A percentile compares a stretch with the other conserved stretches of the same genome.
Conservation (phyloP, 2,888 invertebrate species). For the Drosophila kokeensis region DNA sequence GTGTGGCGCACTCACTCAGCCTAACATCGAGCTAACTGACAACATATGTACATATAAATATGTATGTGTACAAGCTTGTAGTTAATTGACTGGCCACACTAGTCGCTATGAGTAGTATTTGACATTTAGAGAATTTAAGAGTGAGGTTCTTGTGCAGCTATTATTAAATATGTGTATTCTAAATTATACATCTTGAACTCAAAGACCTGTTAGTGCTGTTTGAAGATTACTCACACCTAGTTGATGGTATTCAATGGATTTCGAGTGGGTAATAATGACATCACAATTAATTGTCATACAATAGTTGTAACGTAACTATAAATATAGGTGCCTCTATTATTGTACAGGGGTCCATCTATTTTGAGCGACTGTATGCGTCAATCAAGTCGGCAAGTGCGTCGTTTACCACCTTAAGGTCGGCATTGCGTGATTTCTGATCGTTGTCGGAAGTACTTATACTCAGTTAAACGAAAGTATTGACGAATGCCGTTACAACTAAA, state of each 20-base stretch:
- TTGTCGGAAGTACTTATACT: slow-evolving; percentile 3
- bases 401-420: slow-evolving; percentile 14
- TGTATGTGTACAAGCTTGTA: neutral
- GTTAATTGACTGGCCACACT: slow-evolving; percentile 17
- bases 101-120: neutral
- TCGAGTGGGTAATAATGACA: slow-evolving; percentile 20
- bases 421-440: slow-evolving; percentile 25
- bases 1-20: slow-evolving; percentile 40
- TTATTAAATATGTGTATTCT: neutral
- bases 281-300: slow-evolving; percentile 24
- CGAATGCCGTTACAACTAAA: slow-evolving; percentile 9
- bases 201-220: neutral
- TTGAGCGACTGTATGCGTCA: slow-evolving; percentile 42
- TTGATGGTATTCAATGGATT: neutral
- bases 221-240: neutral
- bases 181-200: slow-evolving; percentile 1
- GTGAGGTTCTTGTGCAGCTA: neutral
- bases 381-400: slow-evolving; percentile 30
- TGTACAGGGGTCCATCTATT: slow-evolving; percentile 43
- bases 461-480: slow-evolving; percentile 9
- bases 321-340: slow-evolving; percentile 57
- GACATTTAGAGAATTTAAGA: slow-evolving; percentile 12
- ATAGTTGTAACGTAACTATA: slow-evolving; percentile 32
- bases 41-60: neutral
- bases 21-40: neutral